A percentile compares a stretch with the other conserved stretches of the same genome.
phyloP scores from a whole-genome alignment of 2,888 invertebrate genomes.

The Pseudanteris insignis region DNA sequence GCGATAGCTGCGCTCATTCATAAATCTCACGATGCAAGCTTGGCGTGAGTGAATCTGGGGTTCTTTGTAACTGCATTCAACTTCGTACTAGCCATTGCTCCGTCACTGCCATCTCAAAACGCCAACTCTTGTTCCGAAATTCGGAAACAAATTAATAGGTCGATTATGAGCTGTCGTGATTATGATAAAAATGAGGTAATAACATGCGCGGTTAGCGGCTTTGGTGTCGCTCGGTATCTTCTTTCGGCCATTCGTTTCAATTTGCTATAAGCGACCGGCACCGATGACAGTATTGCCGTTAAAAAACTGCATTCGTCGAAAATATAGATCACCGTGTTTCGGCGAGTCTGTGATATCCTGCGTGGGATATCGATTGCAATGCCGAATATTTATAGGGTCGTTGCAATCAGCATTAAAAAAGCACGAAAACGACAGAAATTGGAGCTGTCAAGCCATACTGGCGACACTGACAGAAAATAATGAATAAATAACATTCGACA shows the following conservation, averaged over 20 bases:
- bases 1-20: too few species aligned
- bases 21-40: too few species aligned
- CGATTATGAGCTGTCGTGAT: too few species aligned
- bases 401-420: conserved; percentile 12
- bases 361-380: conserved; percentile 28
- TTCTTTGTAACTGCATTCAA: too few species aligned
- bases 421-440: conserved; percentile 38
- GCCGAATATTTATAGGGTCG: conserved; percentile 31
- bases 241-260: conserved; percentile 33
- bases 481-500: conserved; percentile 33
- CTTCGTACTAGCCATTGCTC: too few species aligned
- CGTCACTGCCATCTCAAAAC: too few species aligned
- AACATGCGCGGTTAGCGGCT: too few species aligned
- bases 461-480: conserved; percentile 28
- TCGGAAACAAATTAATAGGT: too few species aligned
- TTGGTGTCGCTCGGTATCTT: too few species aligned
- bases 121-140: too few species aligned
- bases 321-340: conserved; percentile 18
- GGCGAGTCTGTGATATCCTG: conserved; percentile 12
- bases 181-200: too few species aligned
- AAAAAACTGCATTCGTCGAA: conserved; percentile 28
- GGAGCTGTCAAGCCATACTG: conserved; percentile 31
- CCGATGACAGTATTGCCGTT: not conserved
- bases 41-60: too few species aligned
- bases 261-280: conserved; percentile 13